A percentile compares a stretch with the other conserved stretches of the same genome.
These are phyloP conservation scores for Odocoileus hemionus DNA, from an alignment of 2,113 vertebrate genomes.

Conservation along the genomic window DNA sequence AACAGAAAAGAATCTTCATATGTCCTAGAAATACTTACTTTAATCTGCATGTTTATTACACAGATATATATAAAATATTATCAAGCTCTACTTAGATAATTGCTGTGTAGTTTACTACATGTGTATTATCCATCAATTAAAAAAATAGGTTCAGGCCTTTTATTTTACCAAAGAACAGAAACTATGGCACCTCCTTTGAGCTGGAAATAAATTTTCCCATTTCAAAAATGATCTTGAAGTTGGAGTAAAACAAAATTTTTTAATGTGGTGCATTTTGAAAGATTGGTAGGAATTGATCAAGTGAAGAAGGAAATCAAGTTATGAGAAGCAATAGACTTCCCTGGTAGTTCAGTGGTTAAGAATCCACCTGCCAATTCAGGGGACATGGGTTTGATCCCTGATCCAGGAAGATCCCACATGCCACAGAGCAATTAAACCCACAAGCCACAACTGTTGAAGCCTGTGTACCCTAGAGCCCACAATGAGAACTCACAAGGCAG, in stretches of 20 bases:
- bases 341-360: background rate
- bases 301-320: background rate
- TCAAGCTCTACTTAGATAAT: background rate
- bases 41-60: no score
- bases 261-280: background rate
- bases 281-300: background rate
- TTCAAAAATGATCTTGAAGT: conserved; percentile 1
- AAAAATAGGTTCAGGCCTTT: background rate
- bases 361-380: background rate
- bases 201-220: background rate
- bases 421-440: background rate
- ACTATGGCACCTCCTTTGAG: background rate
- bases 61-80: background rate
- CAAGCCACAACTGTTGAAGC: background rate
- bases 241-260: background rate
- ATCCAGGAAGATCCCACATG: background rate
- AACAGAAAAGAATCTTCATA: background rate
- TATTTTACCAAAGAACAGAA: background rate
- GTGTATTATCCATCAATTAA: background rate
- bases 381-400: background rate
- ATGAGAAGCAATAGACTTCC: background rate
- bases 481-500: background rate
- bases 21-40: background rate
- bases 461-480: background rate
- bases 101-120: background rate